phyloP scores from a whole-genome alignment of 2,888 invertebrate genomes.

The Abrostola triplasia region DNA sequence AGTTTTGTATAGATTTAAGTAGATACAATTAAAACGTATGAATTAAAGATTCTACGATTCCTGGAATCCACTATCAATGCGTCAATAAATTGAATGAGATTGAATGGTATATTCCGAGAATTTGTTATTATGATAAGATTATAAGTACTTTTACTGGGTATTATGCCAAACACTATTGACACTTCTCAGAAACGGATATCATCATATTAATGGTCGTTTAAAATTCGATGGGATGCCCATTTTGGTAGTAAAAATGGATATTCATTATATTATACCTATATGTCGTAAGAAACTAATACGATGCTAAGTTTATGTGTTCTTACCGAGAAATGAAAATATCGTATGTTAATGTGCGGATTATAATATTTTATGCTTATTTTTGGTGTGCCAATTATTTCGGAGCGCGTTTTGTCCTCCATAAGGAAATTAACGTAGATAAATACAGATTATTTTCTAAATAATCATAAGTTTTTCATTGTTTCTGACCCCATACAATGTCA shows the following conservation, averaged over 20 bases:
- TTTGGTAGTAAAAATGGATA: slow-evolving; percentile 35
- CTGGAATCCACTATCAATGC: slow-evolving; percentile 39
- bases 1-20: slow-evolving; percentile 7
- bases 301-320: slow-evolving; percentile 9
- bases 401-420: too few relatives aligned
- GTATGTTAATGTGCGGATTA: slow-evolving; percentile 3
- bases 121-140: slow-evolving; percentile 39
- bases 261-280: slow-evolving; percentile 17
- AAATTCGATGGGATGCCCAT: slow-evolving; percentile 25
- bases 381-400: too few relatives aligned
- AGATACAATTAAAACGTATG: slow-evolving; percentile 17
- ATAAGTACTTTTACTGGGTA: slow-evolving; percentile 15
- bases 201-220: slow-evolving; percentile 24
- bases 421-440: too few relatives aligned
- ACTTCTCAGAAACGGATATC: slow-evolving; percentile 39
- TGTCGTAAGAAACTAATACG: slow-evolving; percentile 16
- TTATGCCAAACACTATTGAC: slow-evolving; percentile 32
- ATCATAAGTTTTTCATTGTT: too few relatives aligned
- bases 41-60: slow-evolving; percentile 39
- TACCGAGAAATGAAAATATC: slow-evolving; percentile 20
- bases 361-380: too few relatives aligned
- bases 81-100: slow-evolving; percentile 51
- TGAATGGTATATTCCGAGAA: slow-evolving; percentile 50
- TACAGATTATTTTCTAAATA: too few relatives aligned
- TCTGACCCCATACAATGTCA: slow-evolving; percentile 6